Percentiles rank a stretch among this genome's conserved stretches.
phyloP scores from a whole-genome alignment of 2,797 vertebrate genomes.

The Cryptoprocta ferox region DNA sequence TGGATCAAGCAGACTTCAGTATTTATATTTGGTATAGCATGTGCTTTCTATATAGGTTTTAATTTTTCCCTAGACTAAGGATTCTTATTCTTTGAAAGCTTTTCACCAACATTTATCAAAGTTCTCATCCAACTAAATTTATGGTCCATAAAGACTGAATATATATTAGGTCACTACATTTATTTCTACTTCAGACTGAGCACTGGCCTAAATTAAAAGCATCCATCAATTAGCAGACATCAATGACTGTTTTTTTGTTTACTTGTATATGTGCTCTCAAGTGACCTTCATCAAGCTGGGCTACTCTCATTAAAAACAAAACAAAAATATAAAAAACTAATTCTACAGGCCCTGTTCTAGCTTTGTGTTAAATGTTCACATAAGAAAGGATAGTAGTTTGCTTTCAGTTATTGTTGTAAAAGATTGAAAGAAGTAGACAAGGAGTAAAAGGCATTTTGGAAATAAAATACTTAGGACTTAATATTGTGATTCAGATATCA shows the following conservation, averaged over 20 bases:
- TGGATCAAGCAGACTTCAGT: background rate
- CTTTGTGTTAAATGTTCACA: conserved; percentile 22
- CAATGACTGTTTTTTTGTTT: conserved; percentile 5
- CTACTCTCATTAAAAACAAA: conserved; percentile 10
- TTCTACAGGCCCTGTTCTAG: background rate
- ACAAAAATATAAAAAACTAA: background rate
- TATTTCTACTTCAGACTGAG: conserved; percentile 15
- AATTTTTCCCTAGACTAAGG: background rate
- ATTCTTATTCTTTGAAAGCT: conserved; percentile 9
- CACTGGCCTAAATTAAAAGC: background rate
- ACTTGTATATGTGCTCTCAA: conserved; percentile 1
- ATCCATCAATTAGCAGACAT: background rate
- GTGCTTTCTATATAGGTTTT: background rate
- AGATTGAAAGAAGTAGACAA: background rate
- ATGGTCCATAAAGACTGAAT: background rate
- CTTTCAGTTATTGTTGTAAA: conserved; percentile 13
- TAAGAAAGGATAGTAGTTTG: background rate
- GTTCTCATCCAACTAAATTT: conserved; percentile 32
- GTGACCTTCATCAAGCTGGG: conserved; percentile 13
- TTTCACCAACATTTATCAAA: conserved; percentile 26
- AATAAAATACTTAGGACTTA: background rate
- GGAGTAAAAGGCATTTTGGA: background rate
- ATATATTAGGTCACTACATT: background rate
- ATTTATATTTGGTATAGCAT: background rate
- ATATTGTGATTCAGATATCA: background rate